These are phyloP conservation scores for Hermaeophaga mercurialis DNA, from an alignment of 2,888 invertebrate species.

Conservation along the genomic window DNA sequence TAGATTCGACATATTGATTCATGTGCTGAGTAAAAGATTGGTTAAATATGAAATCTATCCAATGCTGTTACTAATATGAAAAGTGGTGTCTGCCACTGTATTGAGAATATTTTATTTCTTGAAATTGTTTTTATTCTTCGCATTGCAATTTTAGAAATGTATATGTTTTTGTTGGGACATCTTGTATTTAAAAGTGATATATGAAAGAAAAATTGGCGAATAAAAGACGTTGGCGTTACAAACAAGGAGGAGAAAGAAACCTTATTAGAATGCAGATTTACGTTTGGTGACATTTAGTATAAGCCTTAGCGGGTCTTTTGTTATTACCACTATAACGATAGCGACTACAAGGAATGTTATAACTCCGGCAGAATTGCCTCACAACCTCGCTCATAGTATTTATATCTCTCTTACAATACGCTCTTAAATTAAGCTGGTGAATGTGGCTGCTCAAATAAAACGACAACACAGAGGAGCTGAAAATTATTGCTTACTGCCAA, in stretches of 20 bases:
- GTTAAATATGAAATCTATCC: too few species aligned
- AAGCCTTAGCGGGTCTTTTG: constrained; percentile 15
- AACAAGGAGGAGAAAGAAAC: not conserved
- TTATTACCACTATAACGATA: constrained; percentile 11
- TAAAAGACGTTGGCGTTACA: not conserved
- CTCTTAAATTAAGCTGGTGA: constrained; percentile 40
- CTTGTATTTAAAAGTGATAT: too few species aligned
- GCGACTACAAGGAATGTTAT: constrained; percentile 15
- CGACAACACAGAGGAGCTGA: constrained; percentile 28
- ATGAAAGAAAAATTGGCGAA: too few species aligned
- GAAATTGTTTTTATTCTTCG: too few species aligned
- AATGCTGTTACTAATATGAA: too few species aligned
- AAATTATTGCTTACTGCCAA: constrained; percentile 32
- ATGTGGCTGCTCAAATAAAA: constrained; percentile 38
- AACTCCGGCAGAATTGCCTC: constrained; percentile 33
- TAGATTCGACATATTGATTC: too few species aligned
- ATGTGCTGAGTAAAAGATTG: too few species aligned
- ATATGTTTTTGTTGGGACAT: too few species aligned
- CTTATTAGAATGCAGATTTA: constrained; percentile 21
- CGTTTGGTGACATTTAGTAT: constrained; percentile 16
- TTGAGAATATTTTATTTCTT: too few species aligned
- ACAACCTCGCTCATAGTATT: constrained; percentile 40
- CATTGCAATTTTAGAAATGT: too few species aligned
- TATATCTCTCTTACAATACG: constrained; percentile 40
- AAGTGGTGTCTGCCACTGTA: too few species aligned